Conservation (phyloP, 2,797 vertebrate genomes). For the Sparidentex hasta region DNA sequence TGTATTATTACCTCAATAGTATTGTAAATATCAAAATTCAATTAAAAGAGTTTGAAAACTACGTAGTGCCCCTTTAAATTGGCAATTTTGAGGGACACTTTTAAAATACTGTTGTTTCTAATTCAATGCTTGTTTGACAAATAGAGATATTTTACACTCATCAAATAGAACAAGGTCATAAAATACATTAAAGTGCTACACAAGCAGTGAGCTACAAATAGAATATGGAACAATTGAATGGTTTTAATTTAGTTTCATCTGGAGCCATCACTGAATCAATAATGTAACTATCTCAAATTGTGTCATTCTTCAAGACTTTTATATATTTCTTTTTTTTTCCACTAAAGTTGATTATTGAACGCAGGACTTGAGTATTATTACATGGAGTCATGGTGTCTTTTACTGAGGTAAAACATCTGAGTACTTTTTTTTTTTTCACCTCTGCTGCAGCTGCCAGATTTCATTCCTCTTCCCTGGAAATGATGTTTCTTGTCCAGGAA, state of each 20-base stretch:
- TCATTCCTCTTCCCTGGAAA: conserved; percentile 42
- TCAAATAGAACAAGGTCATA: neutral
- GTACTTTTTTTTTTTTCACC: conserved; percentile 16
- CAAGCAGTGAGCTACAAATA: no score
- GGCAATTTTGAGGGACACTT: neutral
- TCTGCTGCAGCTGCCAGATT: conserved; percentile 25
- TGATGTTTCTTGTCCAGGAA: conserved; percentile 64
- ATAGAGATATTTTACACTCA: neutral
- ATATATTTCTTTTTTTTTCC: neutral
- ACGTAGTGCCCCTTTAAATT: no score
- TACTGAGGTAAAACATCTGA: neutral
- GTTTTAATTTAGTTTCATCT: neutral
- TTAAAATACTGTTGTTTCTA: neutral
- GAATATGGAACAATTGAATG: neutral
- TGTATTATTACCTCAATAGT: no score
- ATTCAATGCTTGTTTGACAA: neutral
- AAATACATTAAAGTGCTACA: neutral
- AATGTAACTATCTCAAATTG: no score
- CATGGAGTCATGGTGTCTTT: neutral
- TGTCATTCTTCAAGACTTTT: neutral
- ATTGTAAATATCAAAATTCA: no score
- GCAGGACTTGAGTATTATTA: neutral
- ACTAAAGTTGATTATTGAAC: neutral
- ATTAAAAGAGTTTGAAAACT: no score
- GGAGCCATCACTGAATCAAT: neutral